Evolutionary conservation across 2,113 vertebrate genomes (phyloP).

Genomic region (Sinocyclocheilus rhinocerous): DNA sequence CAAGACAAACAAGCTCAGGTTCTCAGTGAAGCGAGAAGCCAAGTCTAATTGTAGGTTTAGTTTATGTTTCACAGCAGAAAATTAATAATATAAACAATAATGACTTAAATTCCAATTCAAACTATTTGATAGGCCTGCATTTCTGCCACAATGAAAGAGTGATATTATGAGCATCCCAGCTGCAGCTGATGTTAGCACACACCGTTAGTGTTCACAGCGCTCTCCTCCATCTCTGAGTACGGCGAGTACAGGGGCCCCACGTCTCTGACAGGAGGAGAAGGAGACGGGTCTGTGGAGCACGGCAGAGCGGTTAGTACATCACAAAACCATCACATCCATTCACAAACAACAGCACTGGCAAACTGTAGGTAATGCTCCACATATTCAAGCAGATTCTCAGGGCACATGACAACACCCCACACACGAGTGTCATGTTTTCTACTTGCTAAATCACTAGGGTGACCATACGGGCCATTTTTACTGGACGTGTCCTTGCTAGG

Average conservation of each 20-base stretch:
- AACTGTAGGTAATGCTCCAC: background rate
- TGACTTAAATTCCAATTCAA: background rate
- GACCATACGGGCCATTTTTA: too few relatives aligned
- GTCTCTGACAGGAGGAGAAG: slow-evolving; percentile 89
- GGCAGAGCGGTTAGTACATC: background rate
- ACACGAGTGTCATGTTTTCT: background rate
- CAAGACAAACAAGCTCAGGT: background rate
- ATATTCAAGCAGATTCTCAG: background rate
- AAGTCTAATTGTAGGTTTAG: too few relatives aligned
- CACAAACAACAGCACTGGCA: slow-evolving; percentile 47
- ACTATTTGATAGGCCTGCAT: background rate
- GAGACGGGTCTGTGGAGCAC: slow-evolving; percentile 78
- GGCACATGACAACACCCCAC: slow-evolving; percentile 53
- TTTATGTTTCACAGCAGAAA: background rate
- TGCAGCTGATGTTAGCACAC: slow-evolving; percentile 53
- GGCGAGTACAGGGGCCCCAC: slow-evolving; percentile 74
- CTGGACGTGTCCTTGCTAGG: too few relatives aligned
- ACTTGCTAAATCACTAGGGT: background rate
- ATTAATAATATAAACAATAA: background rate
- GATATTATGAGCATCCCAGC: background rate
- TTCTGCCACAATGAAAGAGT: background rate
- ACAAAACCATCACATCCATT: background rate
- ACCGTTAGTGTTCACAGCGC: slow-evolving; percentile 74
- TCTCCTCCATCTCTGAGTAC: slow-evolving; percentile 70
- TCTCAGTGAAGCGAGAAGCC: background rate